phyloP scores from a whole-genome alignment of 2,113 vertebrate genomes.

The Mus pahari region DNA sequence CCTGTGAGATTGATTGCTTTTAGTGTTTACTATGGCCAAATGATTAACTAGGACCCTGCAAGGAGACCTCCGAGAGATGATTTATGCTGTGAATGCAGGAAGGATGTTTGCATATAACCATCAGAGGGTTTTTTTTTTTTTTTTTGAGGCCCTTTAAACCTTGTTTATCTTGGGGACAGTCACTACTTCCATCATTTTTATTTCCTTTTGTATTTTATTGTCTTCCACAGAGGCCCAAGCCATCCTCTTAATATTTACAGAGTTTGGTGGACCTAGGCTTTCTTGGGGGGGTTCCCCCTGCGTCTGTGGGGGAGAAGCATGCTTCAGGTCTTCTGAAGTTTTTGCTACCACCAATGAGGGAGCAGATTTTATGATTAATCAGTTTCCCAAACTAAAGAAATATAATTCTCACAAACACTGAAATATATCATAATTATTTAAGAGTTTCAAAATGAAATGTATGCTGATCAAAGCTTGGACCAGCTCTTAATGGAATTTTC shows the following conservation, averaged over 20 bases:
- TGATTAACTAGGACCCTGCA: conserved; percentile 71
- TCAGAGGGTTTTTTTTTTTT: conserved; percentile 47
- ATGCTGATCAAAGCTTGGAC: conserved; percentile 12
- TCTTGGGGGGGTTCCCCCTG: neutral
- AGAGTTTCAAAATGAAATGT: conserved; percentile 34
- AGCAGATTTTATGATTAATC: conserved; percentile 1
- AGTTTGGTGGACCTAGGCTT: conserved; percentile 56
- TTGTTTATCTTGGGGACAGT: conserved; percentile 75
- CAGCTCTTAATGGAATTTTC: neutral
- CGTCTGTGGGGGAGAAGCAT: neutral
- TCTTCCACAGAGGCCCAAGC: conserved; percentile 71
- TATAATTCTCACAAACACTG: neutral
- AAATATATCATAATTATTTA: conserved; percentile 41
- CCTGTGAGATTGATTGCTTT: conserved; percentile 71
- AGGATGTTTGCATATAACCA: conserved; percentile 80
- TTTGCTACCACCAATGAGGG: neutral
- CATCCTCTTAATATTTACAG: conserved; percentile 27
- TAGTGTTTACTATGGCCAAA: conserved; percentile 68
- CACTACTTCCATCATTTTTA: conserved; percentile 60
- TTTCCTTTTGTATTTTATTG: conserved; percentile 73
- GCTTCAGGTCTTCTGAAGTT: neutral
- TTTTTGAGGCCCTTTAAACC: conserved; percentile 60
- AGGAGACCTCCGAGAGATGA: conserved; percentile 72
- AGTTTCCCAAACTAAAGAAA: conserved; percentile 29
- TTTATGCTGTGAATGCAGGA: conserved; percentile 76